Conservation (phyloP, 1,140 invertebrate genomes). For the Leptestheria dahalacensis region DNA sequence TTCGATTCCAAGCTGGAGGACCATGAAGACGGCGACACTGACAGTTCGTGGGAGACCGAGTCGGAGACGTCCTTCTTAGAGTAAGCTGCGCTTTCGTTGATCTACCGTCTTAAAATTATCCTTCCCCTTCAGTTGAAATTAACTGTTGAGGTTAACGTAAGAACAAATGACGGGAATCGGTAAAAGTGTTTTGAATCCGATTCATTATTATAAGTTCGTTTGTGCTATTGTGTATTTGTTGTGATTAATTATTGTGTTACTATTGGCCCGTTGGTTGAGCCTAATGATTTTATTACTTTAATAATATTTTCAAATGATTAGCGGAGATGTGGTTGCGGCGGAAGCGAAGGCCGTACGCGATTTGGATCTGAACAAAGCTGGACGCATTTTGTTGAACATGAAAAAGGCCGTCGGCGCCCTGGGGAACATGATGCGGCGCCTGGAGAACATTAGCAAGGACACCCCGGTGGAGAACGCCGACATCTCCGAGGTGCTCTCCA, state of each 20-base stretch:
- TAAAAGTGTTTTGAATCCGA: too few species aligned
- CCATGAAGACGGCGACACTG: conserved; percentile 33
- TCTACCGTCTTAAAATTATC: neutral
- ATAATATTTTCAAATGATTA: neutral
- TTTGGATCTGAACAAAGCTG: neutral
- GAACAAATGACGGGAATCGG: too few species aligned
- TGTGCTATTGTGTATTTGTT: too few species aligned
- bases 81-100: neutral
- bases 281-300: neutral
- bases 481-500: conserved; percentile 45
- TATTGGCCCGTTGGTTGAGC: too few species aligned
- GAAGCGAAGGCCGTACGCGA: neutral
- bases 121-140: neutral
- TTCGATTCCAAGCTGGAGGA: conserved; percentile 44
- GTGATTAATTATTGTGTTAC: too few species aligned
- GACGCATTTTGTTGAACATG: neutral
- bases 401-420: neutral
- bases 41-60: conserved; percentile 62
- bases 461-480: conserved; percentile 51
- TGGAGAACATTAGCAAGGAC: conserved; percentile 57
- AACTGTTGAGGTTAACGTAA: neutral
- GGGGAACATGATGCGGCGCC: conserved; percentile 50
- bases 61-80: conserved; percentile 24
- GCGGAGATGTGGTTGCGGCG: neutral
- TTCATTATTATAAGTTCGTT: too few species aligned